Percentiles rank a stretch among this genome's conserved stretches.
Conservation (phyloP, 1,140 invertebrate genomes). For the Tetraneura akinire region DNA sequence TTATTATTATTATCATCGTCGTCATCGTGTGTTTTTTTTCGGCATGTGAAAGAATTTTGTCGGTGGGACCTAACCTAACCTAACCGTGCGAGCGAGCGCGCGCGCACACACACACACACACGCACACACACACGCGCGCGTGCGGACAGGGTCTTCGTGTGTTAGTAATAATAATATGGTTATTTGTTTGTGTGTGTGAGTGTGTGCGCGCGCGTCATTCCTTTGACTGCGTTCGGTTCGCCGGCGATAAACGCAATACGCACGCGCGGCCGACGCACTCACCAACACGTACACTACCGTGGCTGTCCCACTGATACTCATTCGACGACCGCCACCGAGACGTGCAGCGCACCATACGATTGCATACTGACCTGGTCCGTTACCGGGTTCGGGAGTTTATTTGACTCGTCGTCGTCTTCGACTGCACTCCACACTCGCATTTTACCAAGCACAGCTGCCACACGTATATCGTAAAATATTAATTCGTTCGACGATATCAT, state of each 20-base stretch:
- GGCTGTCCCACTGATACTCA: constrained; percentile 15
- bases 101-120: too few species aligned
- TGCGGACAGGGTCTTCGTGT: neutral
- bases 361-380: constrained; percentile 36
- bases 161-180: neutral
- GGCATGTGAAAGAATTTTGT: constrained; percentile 23
- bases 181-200: too few species aligned
- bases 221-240: constrained; percentile 17
- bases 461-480: too few species aligned
- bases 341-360: neutral
- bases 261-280: neutral
- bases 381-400: constrained; percentile 34
- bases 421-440: neutral
- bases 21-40: neutral
- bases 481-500: neutral
- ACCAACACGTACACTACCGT: neutral
- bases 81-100: neutral
- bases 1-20: neutral
- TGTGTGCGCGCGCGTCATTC: neutral
- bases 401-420: neutral
- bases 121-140: too few species aligned
- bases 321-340: neutral
- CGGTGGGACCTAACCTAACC: neutral
- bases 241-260: neutral
- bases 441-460: neutral